Evolutionary conservation across 2,888 invertebrate genomes (phyloP).

Genomic region (Subacronicta megacephala): DNA sequence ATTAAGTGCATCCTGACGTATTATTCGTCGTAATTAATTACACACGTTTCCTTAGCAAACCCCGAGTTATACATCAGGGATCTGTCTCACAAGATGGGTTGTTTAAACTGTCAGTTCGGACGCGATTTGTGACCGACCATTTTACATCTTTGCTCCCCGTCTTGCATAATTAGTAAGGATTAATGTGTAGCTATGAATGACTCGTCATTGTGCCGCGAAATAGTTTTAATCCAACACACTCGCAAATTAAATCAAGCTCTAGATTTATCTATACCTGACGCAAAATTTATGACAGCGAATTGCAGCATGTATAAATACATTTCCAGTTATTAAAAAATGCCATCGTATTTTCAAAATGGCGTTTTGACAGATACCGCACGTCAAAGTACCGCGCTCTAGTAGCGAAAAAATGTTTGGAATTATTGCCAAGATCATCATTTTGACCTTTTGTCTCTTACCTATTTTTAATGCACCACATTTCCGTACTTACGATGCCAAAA

Average conservation of each 20-base stretch:
- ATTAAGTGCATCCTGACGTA: conserved; percentile 86
- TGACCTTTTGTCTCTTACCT: conserved; percentile 54
- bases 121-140: conserved; percentile 87
- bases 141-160: conserved; percentile 86
- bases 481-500: conserved; percentile 51
- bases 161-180: conserved; percentile 88
- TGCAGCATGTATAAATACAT: conserved; percentile 32
- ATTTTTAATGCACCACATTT: conserved; percentile 55
- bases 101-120: conserved; percentile 86
- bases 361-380: conserved; percentile 42
- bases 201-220: conserved; percentile 78
- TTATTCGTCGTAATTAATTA: conserved; percentile 86
- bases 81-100: conserved; percentile 86
- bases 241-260: conserved; percentile 54
- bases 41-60: conserved; percentile 80
- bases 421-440: conserved; percentile 54
- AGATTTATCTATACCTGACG: conserved; percentile 51
- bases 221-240: conserved; percentile 70
- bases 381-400: conserved; percentile 29
- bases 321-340: conserved; percentile 40
- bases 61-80: conserved; percentile 82
- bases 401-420: conserved; percentile 35
- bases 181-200: conserved; percentile 85
- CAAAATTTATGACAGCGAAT: conserved; percentile 42
- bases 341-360: conserved; percentile 25